phyloP scores from a whole-genome alignment of 2,888 invertebrate species.

The Ypsolopha scabrella region DNA sequence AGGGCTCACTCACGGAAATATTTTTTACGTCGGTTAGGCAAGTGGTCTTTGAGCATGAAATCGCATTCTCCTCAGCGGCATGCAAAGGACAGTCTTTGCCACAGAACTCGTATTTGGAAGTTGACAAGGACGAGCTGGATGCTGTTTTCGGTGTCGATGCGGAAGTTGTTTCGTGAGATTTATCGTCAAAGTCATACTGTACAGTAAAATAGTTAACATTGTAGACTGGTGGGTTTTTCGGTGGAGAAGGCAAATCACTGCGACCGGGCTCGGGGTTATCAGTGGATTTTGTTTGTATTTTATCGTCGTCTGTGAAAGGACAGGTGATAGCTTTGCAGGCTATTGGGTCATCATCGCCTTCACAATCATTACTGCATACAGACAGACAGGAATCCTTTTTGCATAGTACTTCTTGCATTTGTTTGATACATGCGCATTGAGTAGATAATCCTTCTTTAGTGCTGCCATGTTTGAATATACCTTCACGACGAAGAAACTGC shows the following conservation, averaged over 20 bases:
- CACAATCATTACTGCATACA: too few relatives aligned
- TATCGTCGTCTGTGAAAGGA: too few relatives aligned
- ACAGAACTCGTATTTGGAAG: not conserved
- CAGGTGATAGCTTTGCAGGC: not conserved
- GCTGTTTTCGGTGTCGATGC: not conserved
- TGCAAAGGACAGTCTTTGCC: not conserved
- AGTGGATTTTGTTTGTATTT: too few relatives aligned
- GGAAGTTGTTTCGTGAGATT: too few relatives aligned
- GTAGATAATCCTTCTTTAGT: conserved; percentile 44
- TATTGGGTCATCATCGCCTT: not conserved
- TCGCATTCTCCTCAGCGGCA: not conserved
- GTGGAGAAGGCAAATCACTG: not conserved
- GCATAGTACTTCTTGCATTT: conserved; percentile 37
- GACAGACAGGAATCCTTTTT: too few relatives aligned
- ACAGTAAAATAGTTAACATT: conserved; percentile 55
- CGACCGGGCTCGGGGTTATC: too few relatives aligned
- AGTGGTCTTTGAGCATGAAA: conserved; percentile 7
- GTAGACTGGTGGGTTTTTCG: conserved; percentile 22
- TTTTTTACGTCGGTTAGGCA: conserved; percentile 11
- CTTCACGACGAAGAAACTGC: conserved; percentile 47
- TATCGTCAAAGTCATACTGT: conserved; percentile 33
- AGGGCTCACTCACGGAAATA: conserved; percentile 17
- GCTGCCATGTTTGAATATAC: conserved; percentile 28
- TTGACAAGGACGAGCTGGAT: conserved; percentile 13
- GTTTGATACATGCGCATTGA: conserved; percentile 49